These are phyloP conservation scores for Alces alces DNA, from an alignment of 2,113 vertebrate species.

Conservation along the genomic window DNA sequence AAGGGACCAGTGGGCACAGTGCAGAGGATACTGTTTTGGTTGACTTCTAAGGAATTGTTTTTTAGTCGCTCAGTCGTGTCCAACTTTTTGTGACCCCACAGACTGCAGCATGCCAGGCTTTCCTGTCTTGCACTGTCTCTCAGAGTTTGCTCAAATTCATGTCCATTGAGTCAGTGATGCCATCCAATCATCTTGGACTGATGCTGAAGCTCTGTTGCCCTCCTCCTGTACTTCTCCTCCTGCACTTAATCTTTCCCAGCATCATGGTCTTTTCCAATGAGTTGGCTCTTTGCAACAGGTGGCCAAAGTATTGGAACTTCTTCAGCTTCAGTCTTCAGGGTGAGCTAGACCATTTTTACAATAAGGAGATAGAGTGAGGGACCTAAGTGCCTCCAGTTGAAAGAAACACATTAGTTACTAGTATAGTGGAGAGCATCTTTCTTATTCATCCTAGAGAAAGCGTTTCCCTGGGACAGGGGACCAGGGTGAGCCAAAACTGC, in stretches of 20 bases:
- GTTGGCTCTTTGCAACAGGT: background rate
- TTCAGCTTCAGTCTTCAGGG: background rate
- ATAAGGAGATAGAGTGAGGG: background rate
- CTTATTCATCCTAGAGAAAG: background rate
- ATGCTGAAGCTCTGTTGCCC: background rate
- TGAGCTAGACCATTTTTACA: background rate
- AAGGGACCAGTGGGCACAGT: background rate
- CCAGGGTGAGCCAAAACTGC: background rate
- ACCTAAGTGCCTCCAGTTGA: background rate
- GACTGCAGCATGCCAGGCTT: background rate
- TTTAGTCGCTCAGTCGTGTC: background rate
- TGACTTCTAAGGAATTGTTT: background rate
- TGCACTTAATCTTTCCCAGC: background rate
- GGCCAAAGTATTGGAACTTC: background rate
- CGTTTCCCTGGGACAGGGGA: rapidly evolving
- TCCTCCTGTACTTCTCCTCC: background rate
- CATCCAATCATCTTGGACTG: background rate
- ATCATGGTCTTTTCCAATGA: background rate
- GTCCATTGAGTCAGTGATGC: background rate
- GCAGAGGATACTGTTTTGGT: background rate
- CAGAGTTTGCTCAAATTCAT: background rate
- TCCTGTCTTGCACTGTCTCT: background rate
- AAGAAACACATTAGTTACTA: background rate
- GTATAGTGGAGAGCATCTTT: background rate
- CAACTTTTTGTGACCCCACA: background rate